Base-by-base conservation (phyloP, 2,113 vertebrate species). In the Ploceus nigricollis region DNA sequence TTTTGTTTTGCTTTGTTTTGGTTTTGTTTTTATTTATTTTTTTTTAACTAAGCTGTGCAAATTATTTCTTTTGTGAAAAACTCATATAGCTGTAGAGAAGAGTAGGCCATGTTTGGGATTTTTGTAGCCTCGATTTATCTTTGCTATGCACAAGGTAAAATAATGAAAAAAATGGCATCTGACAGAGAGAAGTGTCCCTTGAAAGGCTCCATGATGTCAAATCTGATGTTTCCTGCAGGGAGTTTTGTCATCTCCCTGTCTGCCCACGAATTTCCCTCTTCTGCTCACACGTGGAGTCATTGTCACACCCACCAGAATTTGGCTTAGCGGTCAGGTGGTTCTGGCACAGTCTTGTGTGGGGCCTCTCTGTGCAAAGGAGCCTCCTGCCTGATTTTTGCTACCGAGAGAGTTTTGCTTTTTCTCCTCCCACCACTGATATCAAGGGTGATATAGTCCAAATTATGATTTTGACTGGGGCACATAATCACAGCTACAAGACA, bases 171-270 rank as follows among this genome's bases (percentile, higher is more conserved):
- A 78, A 25, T 12, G 82, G 11, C 12, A 25, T 24, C 31, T 45
- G 48, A 17, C 17, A 69, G 42, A 72, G 70, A 82, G 24, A 48
- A 0, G 0, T 10, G 20, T 66, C 15, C 27, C 35, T 80, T 1
- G 0, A 88, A 88, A 82, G 16, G 10, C 35, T 94, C 35, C 15
- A 5, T 13, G 7, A 33, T 77, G 72, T 82, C 53, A 82, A 90
- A 82, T 51, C 18, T 50, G 60, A 17, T 51, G 19, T 56, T 72
- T 79, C 33, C 69, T 64, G 31, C 33, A 51, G 60, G 19, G 15
- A 48, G 35, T 35, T 82, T 63, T 84, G 35, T 65, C 30, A 35
- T 76, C 7, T 53, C n/a, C 45, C 21, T 78, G 44, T 10, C 70
- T 3, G 2, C 45, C 40, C 45, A 56, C 35, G 17, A 1, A 0